Evolutionary conservation across 2,888 invertebrate genomes (phyloP).

Genomic region (Toxonevra muliebris): DNA sequence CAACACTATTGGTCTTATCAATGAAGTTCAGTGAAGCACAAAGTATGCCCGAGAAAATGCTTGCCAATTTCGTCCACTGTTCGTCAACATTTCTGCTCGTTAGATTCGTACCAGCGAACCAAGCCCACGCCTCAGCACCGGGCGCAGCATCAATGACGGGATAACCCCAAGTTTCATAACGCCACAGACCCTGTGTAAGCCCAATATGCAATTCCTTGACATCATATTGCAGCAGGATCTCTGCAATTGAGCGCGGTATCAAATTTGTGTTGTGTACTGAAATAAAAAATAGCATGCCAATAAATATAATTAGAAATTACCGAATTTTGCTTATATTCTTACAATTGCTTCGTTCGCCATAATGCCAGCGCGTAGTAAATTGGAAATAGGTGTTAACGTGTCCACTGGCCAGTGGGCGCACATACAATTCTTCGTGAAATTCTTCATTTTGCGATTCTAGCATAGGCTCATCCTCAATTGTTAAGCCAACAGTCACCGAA

Average conservation of each 20-base stretch:
- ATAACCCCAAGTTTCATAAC: constrained; percentile 93
- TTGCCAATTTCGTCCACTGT: constrained; percentile 88
- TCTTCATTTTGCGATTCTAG: constrained; percentile 67
- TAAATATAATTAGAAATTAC: background rate
- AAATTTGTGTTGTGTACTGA: constrained; percentile 84
- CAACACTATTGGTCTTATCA: constrained; percentile 82
- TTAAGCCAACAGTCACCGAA: no score
- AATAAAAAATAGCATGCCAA: constrained; percentile 28
- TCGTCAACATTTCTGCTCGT: constrained; percentile 70
- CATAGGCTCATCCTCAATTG: no score
- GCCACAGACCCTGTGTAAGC: constrained; percentile 94
- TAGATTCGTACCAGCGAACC: constrained; percentile 79
- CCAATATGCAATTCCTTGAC: constrained; percentile 91
- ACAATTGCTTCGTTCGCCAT: constrained; percentile 71
- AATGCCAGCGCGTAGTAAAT: constrained; percentile 83
- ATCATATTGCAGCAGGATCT: constrained; percentile 83
- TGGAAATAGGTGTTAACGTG: constrained; percentile 92
- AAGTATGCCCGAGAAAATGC: constrained; percentile 91
- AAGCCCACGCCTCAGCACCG: constrained; percentile 93
- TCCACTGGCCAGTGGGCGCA: constrained; percentile 85
- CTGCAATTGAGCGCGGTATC: constrained; percentile 88
- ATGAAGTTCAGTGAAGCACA: constrained; percentile 97
- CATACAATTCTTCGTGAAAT: constrained; percentile 87
- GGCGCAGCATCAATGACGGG: constrained; percentile 89
- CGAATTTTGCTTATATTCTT: constrained; percentile 58